A percentile compares a stretch with the other conserved stretches of the same genome.
These are phyloP conservation scores for Coregonus sp. DNA, from an alignment of 2,797 vertebrate genomes.

Conservation along the genomic window DNA sequence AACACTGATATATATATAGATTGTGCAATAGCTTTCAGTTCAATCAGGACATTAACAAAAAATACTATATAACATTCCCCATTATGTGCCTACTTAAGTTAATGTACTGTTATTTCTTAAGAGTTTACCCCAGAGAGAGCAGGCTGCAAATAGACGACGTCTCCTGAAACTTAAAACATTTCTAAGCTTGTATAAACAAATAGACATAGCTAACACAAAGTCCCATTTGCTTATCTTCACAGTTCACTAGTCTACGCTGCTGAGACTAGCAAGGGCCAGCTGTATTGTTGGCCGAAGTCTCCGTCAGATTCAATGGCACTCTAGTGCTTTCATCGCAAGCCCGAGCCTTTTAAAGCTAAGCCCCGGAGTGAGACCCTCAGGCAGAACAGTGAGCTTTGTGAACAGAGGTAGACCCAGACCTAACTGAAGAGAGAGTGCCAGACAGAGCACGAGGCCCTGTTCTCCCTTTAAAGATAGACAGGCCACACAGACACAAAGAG, in stretches of 20 bases:
- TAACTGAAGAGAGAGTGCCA: background rate
- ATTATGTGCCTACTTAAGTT: too few relatives aligned
- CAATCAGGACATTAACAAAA: conserved; percentile 24
- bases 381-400: background rate
- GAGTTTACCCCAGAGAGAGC: background rate
- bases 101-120: too few relatives aligned
- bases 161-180: background rate
- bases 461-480: background rate
- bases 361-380: background rate
- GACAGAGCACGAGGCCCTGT: background rate
- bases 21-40: conserved; percentile 26
- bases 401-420: background rate
- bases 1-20: conserved; percentile 26
- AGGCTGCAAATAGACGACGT: background rate
- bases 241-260: too few relatives aligned
- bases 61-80: background rate
- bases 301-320: background rate
- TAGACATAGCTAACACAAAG: background rate
- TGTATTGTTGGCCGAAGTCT: background rate
- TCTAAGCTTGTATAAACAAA: background rate
- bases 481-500: background rate
- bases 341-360: background rate
- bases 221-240: background rate
- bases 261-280: background rate
- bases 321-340: background rate